These are phyloP conservation scores for Anableps anableps DNA, from an alignment of 2,797 vertebrate species.

Conservation along the genomic window DNA sequence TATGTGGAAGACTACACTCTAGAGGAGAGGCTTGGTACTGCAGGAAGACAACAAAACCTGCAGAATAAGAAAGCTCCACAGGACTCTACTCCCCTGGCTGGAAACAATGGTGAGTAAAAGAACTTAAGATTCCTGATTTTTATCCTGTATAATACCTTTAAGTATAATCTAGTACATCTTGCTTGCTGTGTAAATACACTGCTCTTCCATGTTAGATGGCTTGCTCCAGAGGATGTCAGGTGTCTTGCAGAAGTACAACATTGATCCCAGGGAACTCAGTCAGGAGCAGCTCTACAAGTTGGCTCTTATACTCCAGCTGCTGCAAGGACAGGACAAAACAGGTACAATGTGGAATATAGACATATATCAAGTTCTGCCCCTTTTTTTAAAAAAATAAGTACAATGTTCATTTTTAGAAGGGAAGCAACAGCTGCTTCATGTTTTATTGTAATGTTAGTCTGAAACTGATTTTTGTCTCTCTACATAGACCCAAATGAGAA, in stretches of 20 bases:
- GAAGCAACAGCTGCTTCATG: neutral
- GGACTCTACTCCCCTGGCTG: conserved; percentile 64
- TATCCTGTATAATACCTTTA: neutral
- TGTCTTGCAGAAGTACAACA: conserved; percentile 83
- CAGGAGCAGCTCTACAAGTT: conserved; percentile 89
- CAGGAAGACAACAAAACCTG: conserved; percentile 43
- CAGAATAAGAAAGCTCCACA: conserved; percentile 72
- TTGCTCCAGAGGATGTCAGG: conserved; percentile 84
- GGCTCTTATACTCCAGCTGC: conserved; percentile 84
- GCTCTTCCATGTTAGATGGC: conserved; percentile 70
- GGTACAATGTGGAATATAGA: conserved; percentile 60
- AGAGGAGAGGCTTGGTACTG: conserved; percentile 63
- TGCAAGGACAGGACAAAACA: conserved; percentile 78
- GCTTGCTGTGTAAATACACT: neutral
- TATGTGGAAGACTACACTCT: conserved; percentile 81
- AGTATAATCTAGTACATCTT: neutral
- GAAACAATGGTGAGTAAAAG: conserved; percentile 71
- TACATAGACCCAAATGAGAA: conserved; percentile 67
- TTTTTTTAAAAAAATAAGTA: neutral
- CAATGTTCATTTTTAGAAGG: neutral
- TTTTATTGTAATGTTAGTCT: neutral
- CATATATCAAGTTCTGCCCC: neutral
- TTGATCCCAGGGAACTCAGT: conserved; percentile 87
- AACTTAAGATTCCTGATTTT: neutral
- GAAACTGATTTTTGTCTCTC: conserved; percentile 23